Base-by-base conservation (phyloP, 2,797 vertebrate species). In the Thalassophryne amazonica region DNA sequence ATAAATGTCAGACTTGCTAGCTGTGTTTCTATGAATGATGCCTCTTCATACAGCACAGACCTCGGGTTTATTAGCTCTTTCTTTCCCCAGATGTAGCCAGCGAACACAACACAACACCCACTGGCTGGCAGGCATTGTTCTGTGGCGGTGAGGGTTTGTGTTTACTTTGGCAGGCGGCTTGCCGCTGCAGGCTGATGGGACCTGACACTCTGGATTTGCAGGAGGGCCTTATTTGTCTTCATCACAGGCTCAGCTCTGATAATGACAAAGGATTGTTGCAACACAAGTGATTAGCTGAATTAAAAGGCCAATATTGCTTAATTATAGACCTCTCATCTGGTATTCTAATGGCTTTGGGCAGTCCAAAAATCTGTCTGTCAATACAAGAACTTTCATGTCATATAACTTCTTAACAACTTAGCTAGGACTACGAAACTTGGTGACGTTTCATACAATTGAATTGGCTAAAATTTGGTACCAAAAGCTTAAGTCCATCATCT, bases 161-260 rank as follows among this genome's bases (percentile, higher is more conserved):
- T 86, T 81, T 84, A 58, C 61, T 43, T 80, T 83, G 73, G 81
- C 77, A 76, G 78, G 60, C 74, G 4, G 57, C 60, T 46, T 60
- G 45, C 39, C 42, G 59, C 71, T 75, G 62, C 62, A 32, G 62
- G 80, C 74, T 61, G 74, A 77, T 41, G 58, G 69, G 65, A 76
- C 70, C 62, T 49, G 57, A 66, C 67, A 70, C 73, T 67, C 62
- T 73, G 60, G 52, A 56, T 79, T 76, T 75, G 69, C 56, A 51
- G 52, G 38, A 38, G 56, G 69, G 53, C 39, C 39, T 40, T 69
- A 72, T 85, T 85, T 64, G 62, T 82, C 76, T 83, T 65, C 72
- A 73, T 81, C 77, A 53, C 50, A 43, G 55, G 32, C 69, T 46
- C 47, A 71, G 69, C 50, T 35, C 30, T 45, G 43, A 50, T 78